Evolutionary conservation across 2,888 invertebrate species (phyloP).

Genomic region (Hetaerina titia): DNA sequence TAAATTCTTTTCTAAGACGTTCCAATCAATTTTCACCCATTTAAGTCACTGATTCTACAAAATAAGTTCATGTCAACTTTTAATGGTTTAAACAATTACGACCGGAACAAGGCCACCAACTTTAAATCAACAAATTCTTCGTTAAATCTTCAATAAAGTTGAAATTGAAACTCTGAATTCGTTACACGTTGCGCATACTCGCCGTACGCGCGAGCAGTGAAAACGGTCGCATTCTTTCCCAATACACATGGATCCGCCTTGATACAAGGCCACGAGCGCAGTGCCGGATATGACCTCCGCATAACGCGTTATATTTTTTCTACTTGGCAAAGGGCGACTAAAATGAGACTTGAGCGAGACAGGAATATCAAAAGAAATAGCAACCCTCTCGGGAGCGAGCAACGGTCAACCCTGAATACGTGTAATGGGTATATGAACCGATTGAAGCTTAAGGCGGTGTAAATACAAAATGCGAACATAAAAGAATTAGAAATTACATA

Average conservation of each 20-base stretch:
- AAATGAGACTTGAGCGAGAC: background rate
- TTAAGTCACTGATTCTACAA: too few relatives aligned
- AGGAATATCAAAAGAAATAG: slow-evolving; percentile 1
- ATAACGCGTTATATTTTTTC: background rate
- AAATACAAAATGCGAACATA: too few relatives aligned
- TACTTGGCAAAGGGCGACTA: background rate
- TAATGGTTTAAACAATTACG: too few relatives aligned
- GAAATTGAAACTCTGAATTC: too few relatives aligned
- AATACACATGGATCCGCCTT: background rate
- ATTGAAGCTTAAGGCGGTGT: too few relatives aligned
- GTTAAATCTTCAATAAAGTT: too few relatives aligned
- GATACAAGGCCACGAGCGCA: background rate
- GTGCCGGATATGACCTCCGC: slow-evolving; percentile 35
- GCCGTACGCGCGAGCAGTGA: background rate
- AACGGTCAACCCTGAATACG: background rate
- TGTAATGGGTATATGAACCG: background rate
- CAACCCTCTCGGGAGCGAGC: background rate
- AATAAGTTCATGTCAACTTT: too few relatives aligned
- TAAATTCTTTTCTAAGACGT: too few relatives aligned
- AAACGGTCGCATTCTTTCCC: background rate
- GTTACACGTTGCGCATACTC: background rate
- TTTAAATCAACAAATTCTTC: too few relatives aligned
- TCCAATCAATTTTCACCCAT: too few relatives aligned
- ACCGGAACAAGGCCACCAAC: too few relatives aligned
- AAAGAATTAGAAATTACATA: too few relatives aligned